Conservation (phyloP, 1,140 invertebrate species). For the Bombus affinis region DNA sequence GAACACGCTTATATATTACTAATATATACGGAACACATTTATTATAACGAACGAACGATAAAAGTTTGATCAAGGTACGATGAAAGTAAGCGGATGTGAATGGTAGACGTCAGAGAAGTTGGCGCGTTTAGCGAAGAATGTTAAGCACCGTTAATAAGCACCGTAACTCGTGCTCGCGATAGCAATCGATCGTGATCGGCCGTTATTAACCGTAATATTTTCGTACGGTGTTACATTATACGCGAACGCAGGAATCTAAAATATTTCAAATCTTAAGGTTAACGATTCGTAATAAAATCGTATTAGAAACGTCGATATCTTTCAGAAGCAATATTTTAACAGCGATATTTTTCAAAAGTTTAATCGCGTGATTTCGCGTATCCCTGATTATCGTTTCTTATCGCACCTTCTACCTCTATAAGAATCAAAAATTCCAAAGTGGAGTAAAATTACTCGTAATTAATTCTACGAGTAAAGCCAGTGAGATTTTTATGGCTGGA, state of each 20-base stretch:
- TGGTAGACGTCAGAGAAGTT: constrained; percentile 38
- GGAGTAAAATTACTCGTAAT: too few relatives aligned
- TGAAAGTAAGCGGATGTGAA: constrained; percentile 48
- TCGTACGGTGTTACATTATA: constrained; percentile 16
- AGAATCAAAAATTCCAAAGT: too few relatives aligned
- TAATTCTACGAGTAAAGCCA: too few relatives aligned
- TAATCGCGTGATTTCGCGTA: too few relatives aligned
- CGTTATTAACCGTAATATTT: constrained; percentile 4
- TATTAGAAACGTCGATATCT: not conserved
- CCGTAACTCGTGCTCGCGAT: constrained; percentile 28
- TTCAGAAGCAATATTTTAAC: too few relatives aligned
- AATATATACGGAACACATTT: not conserved
- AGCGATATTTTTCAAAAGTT: too few relatives aligned
- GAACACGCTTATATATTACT: too few relatives aligned
- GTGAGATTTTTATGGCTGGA: too few relatives aligned
- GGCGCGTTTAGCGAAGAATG: constrained; percentile 43
- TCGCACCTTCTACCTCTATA: too few relatives aligned
- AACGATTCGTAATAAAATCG: not conserved
- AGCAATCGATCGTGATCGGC: constrained; percentile 18
- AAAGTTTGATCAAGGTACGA: constrained; percentile 14
- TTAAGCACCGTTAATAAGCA: constrained; percentile 67
- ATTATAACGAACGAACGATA: constrained; percentile 6
- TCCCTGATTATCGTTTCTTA: too few relatives aligned
- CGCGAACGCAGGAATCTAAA: not conserved
- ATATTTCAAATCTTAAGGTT: not conserved